phyloP scores from a whole-genome alignment of 1,140 invertebrate genomes.

The Coelopa frigida region DNA sequence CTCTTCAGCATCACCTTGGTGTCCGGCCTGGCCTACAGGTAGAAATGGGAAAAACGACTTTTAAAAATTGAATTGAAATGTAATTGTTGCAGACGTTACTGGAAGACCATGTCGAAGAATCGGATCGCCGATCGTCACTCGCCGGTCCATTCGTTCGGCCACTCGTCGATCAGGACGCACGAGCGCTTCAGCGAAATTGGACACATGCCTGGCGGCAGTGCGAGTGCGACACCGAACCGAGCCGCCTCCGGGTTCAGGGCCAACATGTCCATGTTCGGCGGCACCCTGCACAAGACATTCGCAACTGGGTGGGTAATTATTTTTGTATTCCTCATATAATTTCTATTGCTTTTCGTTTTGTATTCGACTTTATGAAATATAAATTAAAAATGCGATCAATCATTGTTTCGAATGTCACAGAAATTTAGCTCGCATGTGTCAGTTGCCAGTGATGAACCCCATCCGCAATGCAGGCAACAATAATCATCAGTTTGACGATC shows the following conservation, averaged over 20 bases:
- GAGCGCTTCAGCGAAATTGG: conserved; percentile 41
- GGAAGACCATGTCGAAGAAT: conserved; percentile 62
- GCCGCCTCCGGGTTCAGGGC: conserved; percentile 37
- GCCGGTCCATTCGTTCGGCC: conserved; percentile 38
- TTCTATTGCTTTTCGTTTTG: not conserved
- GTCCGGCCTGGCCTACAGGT: conserved; percentile 63
- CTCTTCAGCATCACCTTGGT: conserved; percentile 58
- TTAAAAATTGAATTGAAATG: conserved; percentile 1
- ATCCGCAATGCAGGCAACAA: conserved; percentile 27
- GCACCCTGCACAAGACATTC: conserved; percentile 54
- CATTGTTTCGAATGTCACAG: conserved; percentile 23
- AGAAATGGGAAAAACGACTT: not conserved
- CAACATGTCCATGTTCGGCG: conserved; percentile 51
- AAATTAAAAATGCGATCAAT: conserved; percentile 2
- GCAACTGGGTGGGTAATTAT: conserved; percentile 49
- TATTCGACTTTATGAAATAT: conserved; percentile 2
- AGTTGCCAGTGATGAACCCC: conserved; percentile 44
- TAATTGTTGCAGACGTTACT: conserved; percentile 52
- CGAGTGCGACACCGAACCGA: conserved; percentile 36
- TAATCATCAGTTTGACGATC: conserved; percentile 60
- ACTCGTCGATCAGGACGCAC: conserved; percentile 41
- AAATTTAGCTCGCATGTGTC: conserved; percentile 44
- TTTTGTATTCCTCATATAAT: conserved; percentile 1
- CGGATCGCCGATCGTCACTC: conserved; percentile 50
- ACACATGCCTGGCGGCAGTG: conserved; percentile 25